Evolutionary conservation across 2,888 invertebrate species (phyloP), one percentile per base, ranked within the genome.

Genomic region (Dryococelus australis): DNA sequence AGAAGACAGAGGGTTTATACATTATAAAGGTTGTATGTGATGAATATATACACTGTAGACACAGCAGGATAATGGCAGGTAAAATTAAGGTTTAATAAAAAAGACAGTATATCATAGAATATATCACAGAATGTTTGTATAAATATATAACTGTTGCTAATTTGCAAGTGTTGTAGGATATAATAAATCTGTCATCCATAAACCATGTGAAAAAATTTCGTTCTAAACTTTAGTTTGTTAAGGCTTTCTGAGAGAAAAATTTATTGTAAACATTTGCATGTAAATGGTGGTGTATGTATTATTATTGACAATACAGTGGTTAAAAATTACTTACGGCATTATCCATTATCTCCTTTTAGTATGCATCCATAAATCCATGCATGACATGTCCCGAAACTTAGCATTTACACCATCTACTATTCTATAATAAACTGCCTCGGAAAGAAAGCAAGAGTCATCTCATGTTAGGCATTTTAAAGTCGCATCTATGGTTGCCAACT

Each of bases 281-380:
- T 65, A 65, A 65, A 65, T 65, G 65, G 65, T 65, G 65, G 65
- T 65, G 65, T 65, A 65, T 65, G 20, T 20, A 65, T n/a, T 65
- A 65, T 65, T 65, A 65, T 65, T 65, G 65, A 65, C 65, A 65
- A 65, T 65, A 65, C 20, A 65, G n/a, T n/a, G 65, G 2, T 65
- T 65, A 24, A 65, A 65, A 65, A 65, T 9, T 16, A 47, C n/a
- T 47, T 47, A 47, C 8, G 10, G 47, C 47, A 16, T 13, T 47
- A 16, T 47, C 47, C 8, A 16, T 35, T 35, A 35, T 35, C 35
- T 35, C 35, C 35, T 4, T 35, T 13, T 47, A 13, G 47, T 47
- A 47, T 13, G 10, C 47, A 47, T 47, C 47, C 10, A 3, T 47
- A 8, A 16, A 47, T 16, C 47, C 47, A 47, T 47, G 2, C 35